Conservation (phyloP, 53 echinoderm and acorn worm species). For the Paracentrotus lividus region DNA sequence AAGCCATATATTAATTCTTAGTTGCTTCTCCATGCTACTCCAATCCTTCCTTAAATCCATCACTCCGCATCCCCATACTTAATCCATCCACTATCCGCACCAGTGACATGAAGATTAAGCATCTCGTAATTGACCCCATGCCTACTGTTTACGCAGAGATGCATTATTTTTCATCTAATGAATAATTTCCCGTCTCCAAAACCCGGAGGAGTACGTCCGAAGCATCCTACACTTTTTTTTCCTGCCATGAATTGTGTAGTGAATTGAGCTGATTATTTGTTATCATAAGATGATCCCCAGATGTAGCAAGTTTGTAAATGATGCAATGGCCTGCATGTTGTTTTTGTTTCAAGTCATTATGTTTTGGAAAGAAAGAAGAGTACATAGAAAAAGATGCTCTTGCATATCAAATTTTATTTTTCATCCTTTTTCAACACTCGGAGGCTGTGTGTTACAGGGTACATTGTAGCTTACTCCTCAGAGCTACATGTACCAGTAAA, state of each 20-base stretch:
- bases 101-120: neutral
- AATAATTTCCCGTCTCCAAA: neutral
- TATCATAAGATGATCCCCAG: slow-evolving; percentile 7
- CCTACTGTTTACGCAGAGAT: neutral
- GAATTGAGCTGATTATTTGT: neutral
- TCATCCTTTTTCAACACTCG: neutral
- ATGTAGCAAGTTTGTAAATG: neutral
- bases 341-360: neutral
- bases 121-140: neutral
- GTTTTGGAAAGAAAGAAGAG: too few relatives aligned
- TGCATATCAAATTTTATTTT: neutral
- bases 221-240: neutral
- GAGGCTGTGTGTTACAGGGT: too few relatives aligned
- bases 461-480: too few relatives aligned
- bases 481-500: too few relatives aligned
- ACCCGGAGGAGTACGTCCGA: neutral
- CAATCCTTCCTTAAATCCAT: neutral
- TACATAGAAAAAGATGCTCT: too few relatives aligned
- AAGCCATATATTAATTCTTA: too few relatives aligned
- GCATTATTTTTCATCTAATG: slow-evolving; percentile 27
- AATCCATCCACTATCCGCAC: neutral
- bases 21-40: neutral
- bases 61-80: neutral
- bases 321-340: too few relatives aligned
- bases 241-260: neutral